A percentile compares a stretch with the other conserved stretches of the same genome.
Conservation (phyloP, 2,113 vertebrate genomes). For the Erythrocebus patas region DNA sequence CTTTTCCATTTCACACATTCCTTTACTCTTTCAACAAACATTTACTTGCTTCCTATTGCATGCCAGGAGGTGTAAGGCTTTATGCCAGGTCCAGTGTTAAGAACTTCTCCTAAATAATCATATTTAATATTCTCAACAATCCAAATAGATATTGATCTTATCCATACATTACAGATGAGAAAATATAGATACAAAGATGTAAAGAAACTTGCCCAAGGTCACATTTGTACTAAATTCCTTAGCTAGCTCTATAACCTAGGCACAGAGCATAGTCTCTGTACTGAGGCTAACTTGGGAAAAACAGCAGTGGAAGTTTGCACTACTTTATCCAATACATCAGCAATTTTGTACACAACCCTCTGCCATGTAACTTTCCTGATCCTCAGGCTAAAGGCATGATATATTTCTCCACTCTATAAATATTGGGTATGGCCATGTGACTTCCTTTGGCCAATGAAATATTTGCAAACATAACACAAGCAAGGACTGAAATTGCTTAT, state of each 20-base stretch:
- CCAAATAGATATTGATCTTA: neutral
- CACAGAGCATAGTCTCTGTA: neutral
- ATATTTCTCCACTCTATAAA: neutral
- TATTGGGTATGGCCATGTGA: neutral
- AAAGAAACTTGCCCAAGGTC: neutral
- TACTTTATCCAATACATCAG: neutral
- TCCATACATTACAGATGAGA: neutral
- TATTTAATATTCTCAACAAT: neutral
- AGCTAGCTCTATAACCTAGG: neutral
- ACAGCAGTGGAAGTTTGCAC: neutral
- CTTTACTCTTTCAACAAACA: neutral
- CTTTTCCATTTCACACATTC: neutral
- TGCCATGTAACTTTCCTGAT: neutral
- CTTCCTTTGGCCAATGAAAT: neutral
- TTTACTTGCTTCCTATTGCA: neutral
- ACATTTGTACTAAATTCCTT: neutral
- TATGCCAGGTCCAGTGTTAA: neutral
- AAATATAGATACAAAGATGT: neutral
- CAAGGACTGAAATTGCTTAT: neutral
- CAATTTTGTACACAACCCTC: neutral
- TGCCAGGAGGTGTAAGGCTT: neutral
- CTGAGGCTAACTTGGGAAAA: neutral
- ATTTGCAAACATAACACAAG: neutral
- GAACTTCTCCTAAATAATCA: neutral
- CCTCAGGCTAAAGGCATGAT: neutral